phyloP scores from a whole-genome alignment of 2,888 invertebrate species.

The Mactromeris polynyma region DNA sequence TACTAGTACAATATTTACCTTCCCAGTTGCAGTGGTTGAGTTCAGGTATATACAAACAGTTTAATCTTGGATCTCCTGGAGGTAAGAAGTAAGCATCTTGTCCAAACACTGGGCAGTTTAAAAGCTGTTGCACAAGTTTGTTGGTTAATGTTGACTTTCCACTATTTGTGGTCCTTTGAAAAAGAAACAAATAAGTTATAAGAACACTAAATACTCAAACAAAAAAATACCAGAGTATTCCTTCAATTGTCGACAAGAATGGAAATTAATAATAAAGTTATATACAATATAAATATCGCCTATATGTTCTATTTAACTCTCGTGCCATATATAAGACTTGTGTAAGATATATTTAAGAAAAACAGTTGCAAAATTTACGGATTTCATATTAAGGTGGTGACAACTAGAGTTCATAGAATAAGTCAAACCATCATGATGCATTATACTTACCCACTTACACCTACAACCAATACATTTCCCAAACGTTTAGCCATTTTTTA shows the following conservation, averaged over 20 bases:
- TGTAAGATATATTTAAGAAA: no score
- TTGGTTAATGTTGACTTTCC: slow-evolving; percentile 81
- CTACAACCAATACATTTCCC: slow-evolving; percentile 54
- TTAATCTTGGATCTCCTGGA: slow-evolving; percentile 71
- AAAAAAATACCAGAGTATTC: no score
- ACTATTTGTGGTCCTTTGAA: slow-evolving; percentile 82
- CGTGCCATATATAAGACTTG: no score
- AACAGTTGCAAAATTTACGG: no score
- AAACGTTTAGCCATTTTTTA: slow-evolving; percentile 23
- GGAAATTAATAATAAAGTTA: no score
- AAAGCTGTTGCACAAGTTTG: slow-evolving; percentile 71
- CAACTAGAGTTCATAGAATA: no score
- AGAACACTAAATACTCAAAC: not conserved
- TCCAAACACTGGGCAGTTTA: slow-evolving; percentile 70
- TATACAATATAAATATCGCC: no score
- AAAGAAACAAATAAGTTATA: not conserved
- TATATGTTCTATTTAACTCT: no score
- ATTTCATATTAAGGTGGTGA: no score
- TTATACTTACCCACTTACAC: slow-evolving; percentile 66
- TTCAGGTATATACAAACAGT: slow-evolving; percentile 68
- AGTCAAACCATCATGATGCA: not conserved
- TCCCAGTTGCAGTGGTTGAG: slow-evolving; percentile 79
- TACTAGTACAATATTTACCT: slow-evolving; percentile 59
- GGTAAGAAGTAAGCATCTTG: slow-evolving; percentile 80
- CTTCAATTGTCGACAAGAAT: no score